Base-by-base conservation (phyloP, 2,113 vertebrate genomes). In the Ginglymostoma cirratum region DNA sequence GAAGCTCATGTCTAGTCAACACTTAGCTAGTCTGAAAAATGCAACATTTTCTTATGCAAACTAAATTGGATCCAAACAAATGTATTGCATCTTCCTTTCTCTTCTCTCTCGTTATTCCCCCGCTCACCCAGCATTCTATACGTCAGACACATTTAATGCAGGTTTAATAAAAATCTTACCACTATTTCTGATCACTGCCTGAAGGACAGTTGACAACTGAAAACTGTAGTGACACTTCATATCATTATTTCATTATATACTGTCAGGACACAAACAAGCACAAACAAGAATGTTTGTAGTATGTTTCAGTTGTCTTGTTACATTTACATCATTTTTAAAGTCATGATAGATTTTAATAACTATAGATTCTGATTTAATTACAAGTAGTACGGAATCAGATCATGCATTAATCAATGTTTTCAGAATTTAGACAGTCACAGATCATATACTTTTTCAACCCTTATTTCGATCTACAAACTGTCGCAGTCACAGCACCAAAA, bases 291-390 rank as follows among this genome's bases (percentile, higher is more conserved):
- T 27, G 12, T 52, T 72, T 72, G 15, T 5, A 34, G 17, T 42
- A 45, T 6, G 10, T 52, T 95, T 95, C 67, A 48, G 42, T 48
- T 72, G 45, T 17, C 23, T 23, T 21, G 42, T 27, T 55, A 48
- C 69, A 95, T 95, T 95, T 72, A 72, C 65, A 45, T 94, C 27
- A 27, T 70, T 94, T 94, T 94, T 42, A 34, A 94, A 94, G 24
- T 45, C 66, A 67, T 34, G 38, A 45, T 48, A 69, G 23, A 30
- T 70, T 45, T 94, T 94, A 5, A 94, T 48, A 94, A 30, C 67
- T 94, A 48, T 48, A 61, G 55, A 61, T 61, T 61, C 55, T 61
- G 55, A 61, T 1, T 61, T 61, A 61, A 61, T 61, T 70, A 45
- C 94, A 72, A 48, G 42, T 52, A 19, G 17, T 12, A 66, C 5